phyloP scores from a whole-genome alignment of 2,888 invertebrate species.

The Amphimallon solstitiale region DNA sequence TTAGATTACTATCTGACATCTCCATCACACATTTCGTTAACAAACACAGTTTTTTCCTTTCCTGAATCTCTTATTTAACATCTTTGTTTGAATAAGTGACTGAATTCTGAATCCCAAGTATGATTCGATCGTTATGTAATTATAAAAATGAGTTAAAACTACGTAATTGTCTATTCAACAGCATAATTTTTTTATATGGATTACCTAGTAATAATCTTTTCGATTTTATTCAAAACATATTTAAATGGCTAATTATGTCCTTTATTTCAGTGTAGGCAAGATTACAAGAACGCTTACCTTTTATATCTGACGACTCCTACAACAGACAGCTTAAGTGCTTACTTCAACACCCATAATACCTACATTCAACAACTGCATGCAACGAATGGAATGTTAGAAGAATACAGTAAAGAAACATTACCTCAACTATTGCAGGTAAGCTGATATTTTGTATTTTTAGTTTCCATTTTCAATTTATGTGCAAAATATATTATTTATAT shows the following conservation, averaged over 20 bases:
- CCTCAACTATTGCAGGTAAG: constrained; percentile 84
- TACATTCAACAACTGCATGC: constrained; percentile 93
- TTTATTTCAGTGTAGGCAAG: constrained; percentile 80
- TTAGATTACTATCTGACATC: too few species aligned
- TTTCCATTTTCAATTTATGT: background rate
- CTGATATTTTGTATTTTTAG: background rate
- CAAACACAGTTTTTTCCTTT: too few species aligned
- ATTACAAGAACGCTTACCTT: constrained; percentile 87
- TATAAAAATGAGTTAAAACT: too few species aligned
- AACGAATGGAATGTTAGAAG: constrained; percentile 92
- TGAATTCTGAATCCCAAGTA: too few species aligned
- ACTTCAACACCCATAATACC: constrained; percentile 92
- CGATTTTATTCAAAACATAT: background rate
- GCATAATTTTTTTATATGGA: too few species aligned
- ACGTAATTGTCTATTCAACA: too few species aligned
- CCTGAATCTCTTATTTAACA: too few species aligned
- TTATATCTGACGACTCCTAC: constrained; percentile 79
- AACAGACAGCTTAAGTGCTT: constrained; percentile 76
- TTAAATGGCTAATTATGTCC: constrained; percentile 18
- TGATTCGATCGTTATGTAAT: too few species aligned
- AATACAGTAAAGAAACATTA: constrained; percentile 85
- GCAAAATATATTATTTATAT: too few species aligned
- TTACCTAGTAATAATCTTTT: too few species aligned
- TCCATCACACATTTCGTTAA: too few species aligned
- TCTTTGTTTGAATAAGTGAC: too few species aligned